Conservation (phyloP, 2,797 vertebrate species). For the Ptychadena robeensis region DNA sequence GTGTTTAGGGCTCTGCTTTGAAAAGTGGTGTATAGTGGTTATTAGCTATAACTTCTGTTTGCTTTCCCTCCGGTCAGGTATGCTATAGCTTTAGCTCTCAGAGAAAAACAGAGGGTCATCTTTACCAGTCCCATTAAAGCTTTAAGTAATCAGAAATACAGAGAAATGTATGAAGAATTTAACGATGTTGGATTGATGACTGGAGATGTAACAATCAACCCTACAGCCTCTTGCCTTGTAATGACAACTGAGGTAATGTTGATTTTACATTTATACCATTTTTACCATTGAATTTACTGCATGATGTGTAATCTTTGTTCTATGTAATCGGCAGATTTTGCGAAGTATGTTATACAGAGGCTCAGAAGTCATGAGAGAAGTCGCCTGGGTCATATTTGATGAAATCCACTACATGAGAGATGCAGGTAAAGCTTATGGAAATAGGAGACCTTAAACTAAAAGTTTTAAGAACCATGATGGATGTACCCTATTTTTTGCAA, state of each 20-base stretch:
- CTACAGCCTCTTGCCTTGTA: constrained; percentile 95
- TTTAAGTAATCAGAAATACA: constrained; percentile 97
- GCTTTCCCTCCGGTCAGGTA: constrained; percentile 76
- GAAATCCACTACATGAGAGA: constrained; percentile 99
- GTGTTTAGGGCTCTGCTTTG: not conserved
- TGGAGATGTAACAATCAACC: constrained; percentile 98
- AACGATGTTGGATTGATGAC: constrained; percentile 98
- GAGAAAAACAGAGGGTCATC: constrained; percentile 96
- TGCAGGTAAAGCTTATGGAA: no score
- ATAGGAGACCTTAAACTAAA: no score
- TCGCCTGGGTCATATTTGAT: constrained; percentile 97
- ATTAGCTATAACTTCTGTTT: not conserved
- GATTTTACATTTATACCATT: not conserved
- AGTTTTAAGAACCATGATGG: no score
- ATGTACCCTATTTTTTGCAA: no score
- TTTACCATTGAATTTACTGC: not conserved
- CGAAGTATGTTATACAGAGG: constrained; percentile 98
- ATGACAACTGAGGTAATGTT: constrained; percentile 94
- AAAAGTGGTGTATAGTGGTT: not conserved
- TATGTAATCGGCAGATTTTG: constrained; percentile 81
- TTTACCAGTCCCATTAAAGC: constrained; percentile 99
- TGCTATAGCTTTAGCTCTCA: constrained; percentile 92
- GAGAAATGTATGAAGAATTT: constrained; percentile 99
- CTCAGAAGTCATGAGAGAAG: constrained; percentile 98
- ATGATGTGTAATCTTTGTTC: not conserved